phyloP scores from a whole-genome alignment of 2,113 vertebrate genomes.

The Dasyurus viverrinus region DNA sequence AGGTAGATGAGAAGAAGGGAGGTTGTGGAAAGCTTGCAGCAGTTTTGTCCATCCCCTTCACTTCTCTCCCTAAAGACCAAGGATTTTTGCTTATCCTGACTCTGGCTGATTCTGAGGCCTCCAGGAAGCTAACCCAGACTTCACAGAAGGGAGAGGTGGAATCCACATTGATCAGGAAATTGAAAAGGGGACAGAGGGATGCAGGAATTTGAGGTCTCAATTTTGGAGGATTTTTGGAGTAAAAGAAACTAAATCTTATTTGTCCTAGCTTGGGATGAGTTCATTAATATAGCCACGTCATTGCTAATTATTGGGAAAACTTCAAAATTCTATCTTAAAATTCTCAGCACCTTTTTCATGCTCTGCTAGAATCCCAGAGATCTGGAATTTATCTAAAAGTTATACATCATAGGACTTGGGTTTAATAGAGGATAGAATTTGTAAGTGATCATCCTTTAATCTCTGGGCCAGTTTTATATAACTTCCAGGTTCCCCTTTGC shows the following conservation, averaged over 20 bases:
- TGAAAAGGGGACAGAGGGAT: accelerated
- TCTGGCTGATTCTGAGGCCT: too few relatives aligned
- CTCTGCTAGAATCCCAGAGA: not conserved
- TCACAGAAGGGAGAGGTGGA: not conserved
- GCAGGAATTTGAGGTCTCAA: not conserved
- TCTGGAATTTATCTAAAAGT: not conserved
- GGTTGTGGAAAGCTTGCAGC: too few relatives aligned
- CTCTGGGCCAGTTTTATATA: not conserved
- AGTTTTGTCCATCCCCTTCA: too few relatives aligned
- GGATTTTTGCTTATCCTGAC: too few relatives aligned
- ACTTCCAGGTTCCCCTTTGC: not conserved
- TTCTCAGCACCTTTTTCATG: not conserved
- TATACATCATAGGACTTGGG: not conserved
- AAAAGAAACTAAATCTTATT: not conserved
- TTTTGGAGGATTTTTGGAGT: not conserved
- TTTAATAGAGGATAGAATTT: not conserved
- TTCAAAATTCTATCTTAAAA: not conserved
- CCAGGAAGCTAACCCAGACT: too few relatives aligned
- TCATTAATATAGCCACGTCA: not conserved
- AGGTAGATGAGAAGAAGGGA: too few relatives aligned
- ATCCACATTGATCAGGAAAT: not conserved
- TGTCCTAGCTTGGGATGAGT: not conserved
- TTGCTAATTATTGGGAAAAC: not conserved
- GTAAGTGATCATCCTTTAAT: not conserved
- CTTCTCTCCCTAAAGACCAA: too few relatives aligned